Evolutionary conservation across 2,113 vertebrate species (phyloP).

Genomic region (Tautogolabrus adspersus): DNA sequence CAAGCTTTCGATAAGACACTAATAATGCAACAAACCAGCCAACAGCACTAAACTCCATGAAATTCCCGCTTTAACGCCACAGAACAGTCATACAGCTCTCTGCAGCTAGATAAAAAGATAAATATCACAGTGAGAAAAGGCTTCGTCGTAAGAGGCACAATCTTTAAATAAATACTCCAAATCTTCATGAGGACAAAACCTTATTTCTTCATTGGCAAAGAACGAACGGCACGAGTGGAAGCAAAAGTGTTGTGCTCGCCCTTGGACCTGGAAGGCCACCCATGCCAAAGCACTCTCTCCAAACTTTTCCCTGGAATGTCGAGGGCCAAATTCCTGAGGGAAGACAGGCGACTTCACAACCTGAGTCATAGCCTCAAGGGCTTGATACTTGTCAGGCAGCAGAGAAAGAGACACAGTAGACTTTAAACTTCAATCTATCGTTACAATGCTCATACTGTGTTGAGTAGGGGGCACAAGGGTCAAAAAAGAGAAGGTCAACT

Average conservation of each 20-base stretch:
- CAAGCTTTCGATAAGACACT: not conserved
- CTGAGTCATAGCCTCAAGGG: constrained; percentile 58
- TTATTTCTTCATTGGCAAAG: constrained; percentile 6
- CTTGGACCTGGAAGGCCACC: constrained; percentile 52
- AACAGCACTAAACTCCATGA: not conserved
- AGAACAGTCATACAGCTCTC: not conserved
- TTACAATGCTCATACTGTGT: constrained; percentile 73
- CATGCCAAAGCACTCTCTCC: constrained; percentile 42
- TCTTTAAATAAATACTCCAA: constrained; percentile 11
- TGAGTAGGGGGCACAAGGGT: constrained; percentile 31
- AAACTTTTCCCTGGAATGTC: constrained; percentile 57
- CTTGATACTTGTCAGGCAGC: constrained; percentile 57
- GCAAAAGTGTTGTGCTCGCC: constrained; percentile 70
- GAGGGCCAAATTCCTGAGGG: constrained; percentile 57
- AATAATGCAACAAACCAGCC: constrained; percentile 1
- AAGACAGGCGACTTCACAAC: constrained; percentile 45
- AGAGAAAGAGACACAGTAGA: constrained; percentile 36
- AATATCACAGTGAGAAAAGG: constrained; percentile 19
- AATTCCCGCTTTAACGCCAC: not conserved
- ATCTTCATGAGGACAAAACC: constrained; percentile 15
- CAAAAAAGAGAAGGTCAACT: constrained; percentile 72
- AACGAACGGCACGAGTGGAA: constrained; percentile 66
- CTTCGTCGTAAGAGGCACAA: constrained; percentile 11
- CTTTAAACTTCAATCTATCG: constrained; percentile 43
- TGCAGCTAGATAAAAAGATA: not conserved